Evolutionary conservation across 2,797 vertebrate genomes (phyloP).

Genomic region (Trichosurus vulpecula): DNA sequence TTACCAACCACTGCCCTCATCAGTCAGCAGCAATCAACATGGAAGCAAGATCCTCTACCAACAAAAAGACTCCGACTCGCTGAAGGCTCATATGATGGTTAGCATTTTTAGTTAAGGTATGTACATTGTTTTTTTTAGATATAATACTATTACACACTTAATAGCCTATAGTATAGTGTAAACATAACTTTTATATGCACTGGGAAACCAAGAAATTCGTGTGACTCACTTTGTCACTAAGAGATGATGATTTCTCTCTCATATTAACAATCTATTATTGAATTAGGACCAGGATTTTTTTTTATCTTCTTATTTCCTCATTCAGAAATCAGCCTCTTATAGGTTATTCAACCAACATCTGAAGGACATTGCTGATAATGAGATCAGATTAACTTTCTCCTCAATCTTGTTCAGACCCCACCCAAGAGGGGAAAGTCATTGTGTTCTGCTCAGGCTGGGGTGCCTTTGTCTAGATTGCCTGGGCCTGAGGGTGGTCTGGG

Average conservation of each 20-base stretch:
- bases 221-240: neutral
- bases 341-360: neutral
- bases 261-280: neutral
- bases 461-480: neutral
- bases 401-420: neutral
- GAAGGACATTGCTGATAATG: neutral
- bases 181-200: neutral
- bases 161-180: neutral
- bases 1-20: neutral
- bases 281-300: neutral
- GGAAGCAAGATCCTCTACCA: neutral
- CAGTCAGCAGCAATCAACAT: neutral
- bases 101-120: neutral
- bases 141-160: neutral
- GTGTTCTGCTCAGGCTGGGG: neutral
- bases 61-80: neutral
- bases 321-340: neutral
- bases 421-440: neutral
- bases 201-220: neutral
- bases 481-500: neutral
- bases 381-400: neutral
- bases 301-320: neutral
- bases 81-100: neutral
- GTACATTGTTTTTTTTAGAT: neutral
- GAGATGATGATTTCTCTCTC: neutral